Evolutionary conservation across 2,888 invertebrate genomes (phyloP).

Genomic region (Lamellibrachia satsuma): DNA sequence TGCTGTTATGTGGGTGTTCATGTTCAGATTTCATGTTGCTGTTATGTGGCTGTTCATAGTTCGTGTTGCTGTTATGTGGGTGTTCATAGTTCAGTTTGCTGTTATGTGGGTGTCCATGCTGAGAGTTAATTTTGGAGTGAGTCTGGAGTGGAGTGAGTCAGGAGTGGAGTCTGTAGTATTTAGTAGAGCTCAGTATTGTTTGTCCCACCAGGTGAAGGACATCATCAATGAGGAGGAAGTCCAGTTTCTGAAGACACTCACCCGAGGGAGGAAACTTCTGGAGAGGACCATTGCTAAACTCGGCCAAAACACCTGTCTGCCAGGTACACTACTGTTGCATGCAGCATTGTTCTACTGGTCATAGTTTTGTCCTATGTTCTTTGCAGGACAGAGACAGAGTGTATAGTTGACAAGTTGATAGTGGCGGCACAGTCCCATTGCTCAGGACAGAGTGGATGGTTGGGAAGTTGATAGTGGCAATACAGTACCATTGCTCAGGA

Average conservation of each 20-base stretch:
- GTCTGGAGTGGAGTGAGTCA: background rate
- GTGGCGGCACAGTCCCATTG: too few relatives aligned
- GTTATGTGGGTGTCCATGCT: background rate
- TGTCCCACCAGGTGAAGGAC: conserved; percentile 73
- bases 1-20: background rate
- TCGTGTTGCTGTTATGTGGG: background rate
- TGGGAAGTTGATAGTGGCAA: background rate
- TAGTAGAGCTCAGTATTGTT: background rate
- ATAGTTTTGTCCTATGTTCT: conserved; percentile 14
- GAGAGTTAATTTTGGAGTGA: background rate
- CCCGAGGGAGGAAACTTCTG: conserved; percentile 86
- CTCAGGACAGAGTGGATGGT: background rate
- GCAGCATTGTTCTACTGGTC: background rate
- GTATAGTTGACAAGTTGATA: background rate
- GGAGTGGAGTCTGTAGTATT: background rate
- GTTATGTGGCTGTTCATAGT: too few relatives aligned
- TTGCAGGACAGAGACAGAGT: background rate
- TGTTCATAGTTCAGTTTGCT: background rate
- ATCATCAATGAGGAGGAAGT: conserved; percentile 97
- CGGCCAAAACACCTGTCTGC: conserved; percentile 76
- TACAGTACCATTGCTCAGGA: too few relatives aligned
- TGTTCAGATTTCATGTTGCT: too few relatives aligned
- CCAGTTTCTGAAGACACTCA: conserved; percentile 95
- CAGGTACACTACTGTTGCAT: conserved; percentile 69
- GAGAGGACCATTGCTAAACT: conserved; percentile 90